Conservation (phyloP, 2,888 invertebrate species). For the Poecilus cupreus region DNA sequence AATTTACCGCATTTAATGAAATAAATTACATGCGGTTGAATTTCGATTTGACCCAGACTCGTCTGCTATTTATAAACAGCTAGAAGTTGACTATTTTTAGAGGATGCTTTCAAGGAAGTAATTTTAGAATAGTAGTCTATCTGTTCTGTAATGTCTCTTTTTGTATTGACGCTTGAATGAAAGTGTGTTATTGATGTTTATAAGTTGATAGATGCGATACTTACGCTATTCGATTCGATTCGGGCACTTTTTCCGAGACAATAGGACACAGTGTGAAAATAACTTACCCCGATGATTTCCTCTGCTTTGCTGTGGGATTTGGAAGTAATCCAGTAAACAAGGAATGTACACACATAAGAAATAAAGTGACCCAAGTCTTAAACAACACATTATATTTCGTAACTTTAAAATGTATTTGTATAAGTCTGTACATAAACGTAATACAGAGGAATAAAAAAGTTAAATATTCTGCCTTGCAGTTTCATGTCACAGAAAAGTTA, state of each 20-base stretch:
- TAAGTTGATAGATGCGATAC: conserved; percentile 23
- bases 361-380: conserved; percentile 41
- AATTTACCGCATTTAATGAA: conserved; percentile 22
- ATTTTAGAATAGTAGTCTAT: conserved; percentile 47
- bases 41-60: conserved; percentile 57
- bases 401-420: conserved; percentile 58
- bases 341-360: conserved; percentile 21
- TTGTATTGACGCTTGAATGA: background rate
- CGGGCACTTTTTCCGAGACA: background rate
- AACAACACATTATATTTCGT: conserved; percentile 57
- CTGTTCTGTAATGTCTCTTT: conserved; percentile 6
- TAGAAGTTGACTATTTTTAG: conserved; percentile 57
- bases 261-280: conserved; percentile 32
- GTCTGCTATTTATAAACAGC: conserved; percentile 58
- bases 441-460: conserved; percentile 58
- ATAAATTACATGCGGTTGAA: conserved; percentile 49
- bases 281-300: conserved; percentile 37
- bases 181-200: conserved; percentile 22
- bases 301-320: conserved; percentile 30
- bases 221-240: conserved; percentile 8
- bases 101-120: conserved; percentile 51
- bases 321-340: conserved; percentile 58
- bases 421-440: conserved; percentile 59
- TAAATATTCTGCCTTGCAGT: conserved; percentile 52
- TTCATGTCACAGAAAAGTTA: conserved; percentile 57